These are phyloP conservation scores for Diadophis punctatus DNA, from an alignment of 2,113 vertebrate genomes.

Conservation along the genomic window DNA sequence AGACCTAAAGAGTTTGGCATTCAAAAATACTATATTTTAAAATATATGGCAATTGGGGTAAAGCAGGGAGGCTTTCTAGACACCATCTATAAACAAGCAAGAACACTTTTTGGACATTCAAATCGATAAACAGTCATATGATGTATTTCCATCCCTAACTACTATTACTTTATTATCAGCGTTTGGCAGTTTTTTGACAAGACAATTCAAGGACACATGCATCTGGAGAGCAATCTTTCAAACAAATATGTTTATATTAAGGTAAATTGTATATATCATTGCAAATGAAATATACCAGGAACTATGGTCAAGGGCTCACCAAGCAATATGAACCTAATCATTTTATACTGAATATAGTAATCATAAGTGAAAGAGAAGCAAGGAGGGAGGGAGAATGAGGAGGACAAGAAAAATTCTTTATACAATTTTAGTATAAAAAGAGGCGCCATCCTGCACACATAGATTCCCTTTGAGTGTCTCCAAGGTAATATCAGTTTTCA, in stretches of 20 bases:
- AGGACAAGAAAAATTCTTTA: constrained; percentile 16
- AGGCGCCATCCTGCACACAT: neutral
- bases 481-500: constrained; percentile 46
- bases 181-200: constrained; percentile 62
- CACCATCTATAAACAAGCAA: constrained; percentile 55
- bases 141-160: constrained; percentile 22
- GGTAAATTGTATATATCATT: constrained; percentile 47
- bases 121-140: constrained; percentile 61
- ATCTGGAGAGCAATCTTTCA: constrained; percentile 35
- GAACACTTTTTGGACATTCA: constrained; percentile 59
- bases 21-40: constrained; percentile 62
- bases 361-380: neutral
- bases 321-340: constrained; percentile 39
- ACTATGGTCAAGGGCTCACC: constrained; percentile 41
- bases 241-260: constrained; percentile 9
- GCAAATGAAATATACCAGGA: constrained; percentile 42
- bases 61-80: constrained; percentile 30
- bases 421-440: constrained; percentile 28
- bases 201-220: constrained; percentile 36
- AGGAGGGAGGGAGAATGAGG: neutral
- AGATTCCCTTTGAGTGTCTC: neutral
- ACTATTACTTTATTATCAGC: constrained; percentile 52
- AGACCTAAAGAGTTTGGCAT: constrained; percentile 53
- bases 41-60: neutral
- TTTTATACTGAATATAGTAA: constrained; percentile 40